These are phyloP conservation scores for Cynopterus sphinx DNA, from an alignment of 2,797 vertebrate species.

Conservation along the genomic window DNA sequence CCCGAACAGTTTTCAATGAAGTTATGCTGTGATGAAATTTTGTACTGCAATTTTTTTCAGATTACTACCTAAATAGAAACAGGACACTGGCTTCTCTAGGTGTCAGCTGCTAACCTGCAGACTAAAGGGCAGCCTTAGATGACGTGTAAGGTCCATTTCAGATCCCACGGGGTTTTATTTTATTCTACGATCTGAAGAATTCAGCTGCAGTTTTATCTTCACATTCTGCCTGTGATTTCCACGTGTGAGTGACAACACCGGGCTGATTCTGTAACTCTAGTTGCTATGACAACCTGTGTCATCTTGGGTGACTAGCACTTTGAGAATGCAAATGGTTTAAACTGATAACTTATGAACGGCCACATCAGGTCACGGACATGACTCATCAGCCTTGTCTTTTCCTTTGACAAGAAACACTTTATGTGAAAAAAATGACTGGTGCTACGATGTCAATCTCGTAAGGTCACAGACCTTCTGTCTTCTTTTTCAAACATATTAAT, in stretches of 20 bases:
- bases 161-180: background rate
- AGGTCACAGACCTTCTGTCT: background rate
- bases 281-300: background rate
- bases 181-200: background rate
- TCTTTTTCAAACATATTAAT: background rate
- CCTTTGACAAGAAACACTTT: background rate
- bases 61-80: background rate
- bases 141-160: background rate
- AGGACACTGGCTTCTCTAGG: background rate
- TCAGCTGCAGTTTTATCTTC: background rate
- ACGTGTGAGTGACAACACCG: background rate
- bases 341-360: background rate
- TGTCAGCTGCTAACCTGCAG: background rate
- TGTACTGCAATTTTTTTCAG: background rate
- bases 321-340: background rate
- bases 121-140: background rate
- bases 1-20: background rate
- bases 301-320: background rate
- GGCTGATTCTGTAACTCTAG: background rate
- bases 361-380: background rate
- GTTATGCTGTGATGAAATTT: background rate
- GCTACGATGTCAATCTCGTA: background rate
- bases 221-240: background rate
- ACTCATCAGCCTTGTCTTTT: background rate
- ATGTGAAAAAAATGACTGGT: background rate